Base-by-base conservation (phyloP, 1,140 invertebrate genomes). In the Odontomachus brunneus region DNA sequence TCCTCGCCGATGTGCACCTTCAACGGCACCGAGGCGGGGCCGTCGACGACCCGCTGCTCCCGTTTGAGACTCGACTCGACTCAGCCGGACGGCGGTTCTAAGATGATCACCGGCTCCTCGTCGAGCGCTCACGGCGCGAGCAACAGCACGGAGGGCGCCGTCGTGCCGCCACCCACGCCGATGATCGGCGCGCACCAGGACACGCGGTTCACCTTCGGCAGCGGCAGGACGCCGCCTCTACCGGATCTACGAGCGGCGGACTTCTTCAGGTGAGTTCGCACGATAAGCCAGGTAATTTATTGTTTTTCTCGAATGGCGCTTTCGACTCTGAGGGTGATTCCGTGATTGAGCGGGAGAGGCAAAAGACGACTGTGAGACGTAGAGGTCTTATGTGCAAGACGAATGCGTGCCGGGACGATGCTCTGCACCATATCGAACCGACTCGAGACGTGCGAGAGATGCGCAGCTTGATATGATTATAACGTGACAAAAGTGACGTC, bases 191-290 rank as follows among this genome's bases (percentile, higher is more conserved):
- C 89, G 14, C 90, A 92, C 24, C 91, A 91, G 59, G 92, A 93
- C 53, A 85, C 87, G 17, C 94, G 94, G 83, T 94, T 95, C 86
- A 93, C 90, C 5, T 95, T 95, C 84, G 83, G 83, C 9, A 91
- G 90, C 86, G 92, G 94, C 51, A 93, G 94, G 86, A 95, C 95
- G 24, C 95, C 95, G 22, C 94, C 95, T 24, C 86, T 95, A 62
- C 95, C 95, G 9, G 95, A 96, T 90, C 92, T 96, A 29, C 94
- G 95, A 83, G 92, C 95, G 0, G 87, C 93, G 4, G 95, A 96
- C 75, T 95, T 95, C 90, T 96, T 96, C 90, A 95, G 94, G 94
- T 95, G 92, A 93, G 78, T 86, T 66, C 88, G 33, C 48, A 22
- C 26, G 29, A 57, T 57, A 4, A 9, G 7, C 4, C 51, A 17